phyloP scores from a whole-genome alignment of 1,140 invertebrate genomes.

The Drosophila tropicalis region DNA sequence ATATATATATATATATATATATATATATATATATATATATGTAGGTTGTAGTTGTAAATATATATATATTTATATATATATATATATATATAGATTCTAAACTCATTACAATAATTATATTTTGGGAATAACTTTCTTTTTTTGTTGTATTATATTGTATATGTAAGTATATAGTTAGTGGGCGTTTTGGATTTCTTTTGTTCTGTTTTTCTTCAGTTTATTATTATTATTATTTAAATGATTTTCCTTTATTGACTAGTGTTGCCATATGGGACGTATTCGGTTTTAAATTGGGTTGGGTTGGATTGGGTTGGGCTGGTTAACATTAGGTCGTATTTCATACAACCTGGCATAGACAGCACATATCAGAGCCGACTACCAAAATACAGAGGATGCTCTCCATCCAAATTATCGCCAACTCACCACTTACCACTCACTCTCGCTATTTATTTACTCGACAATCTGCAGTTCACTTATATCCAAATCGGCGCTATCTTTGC shows the following conservation, averaged over 20 bases:
- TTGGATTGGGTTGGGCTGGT: constrained; percentile 33
- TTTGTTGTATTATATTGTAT: constrained; percentile 14
- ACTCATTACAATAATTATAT: constrained; percentile 6
- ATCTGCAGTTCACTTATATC: constrained; percentile 76
- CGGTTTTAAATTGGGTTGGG: constrained; percentile 28
- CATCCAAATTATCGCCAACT: neutral
- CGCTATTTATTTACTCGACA: constrained; percentile 71
- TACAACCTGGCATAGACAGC: constrained; percentile 47
- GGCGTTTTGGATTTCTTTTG: constrained; percentile 7
- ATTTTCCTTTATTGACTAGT: constrained; percentile 79
- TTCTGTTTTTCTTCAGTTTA: neutral
- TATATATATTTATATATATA: constrained; percentile 4
- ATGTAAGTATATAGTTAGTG: constrained; percentile 11
- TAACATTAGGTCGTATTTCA: constrained; percentile 51
- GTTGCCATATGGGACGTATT: constrained; percentile 79
- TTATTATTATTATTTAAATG: constrained; percentile 18
- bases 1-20: neutral
- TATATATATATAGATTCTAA: constrained; percentile 1
- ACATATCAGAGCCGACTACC: neutral
- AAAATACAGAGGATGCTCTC: neutral
- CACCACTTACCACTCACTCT: neutral
- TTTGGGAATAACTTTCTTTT: constrained; percentile 21
- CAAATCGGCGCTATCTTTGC: constrained; percentile 79
- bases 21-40: constrained; percentile 4
- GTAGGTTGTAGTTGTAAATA: neutral